Conservation (phyloP, 2,113 vertebrate species). For the Otus sunia region DNA sequence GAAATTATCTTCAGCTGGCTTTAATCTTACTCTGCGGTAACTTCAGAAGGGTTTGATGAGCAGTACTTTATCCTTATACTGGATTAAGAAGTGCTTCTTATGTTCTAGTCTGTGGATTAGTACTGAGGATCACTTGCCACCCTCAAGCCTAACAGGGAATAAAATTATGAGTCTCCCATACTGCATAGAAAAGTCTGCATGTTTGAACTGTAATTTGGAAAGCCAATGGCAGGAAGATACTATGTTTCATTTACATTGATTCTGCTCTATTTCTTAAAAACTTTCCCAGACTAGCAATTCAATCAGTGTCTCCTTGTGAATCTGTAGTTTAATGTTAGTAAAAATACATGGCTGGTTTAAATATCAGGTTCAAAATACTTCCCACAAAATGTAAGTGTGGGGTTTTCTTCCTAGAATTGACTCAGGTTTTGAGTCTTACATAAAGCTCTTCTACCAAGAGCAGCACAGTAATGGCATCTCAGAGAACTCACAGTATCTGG, state of each 20-base stretch:
- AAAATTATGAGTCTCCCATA: not conserved
- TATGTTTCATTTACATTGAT: not conserved
- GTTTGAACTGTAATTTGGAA: not conserved
- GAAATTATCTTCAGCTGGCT: constrained; percentile 22
- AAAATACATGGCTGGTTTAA: not conserved
- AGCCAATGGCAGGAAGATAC: not conserved
- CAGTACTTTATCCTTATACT: constrained; percentile 24
- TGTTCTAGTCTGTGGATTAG: constrained; percentile 18
- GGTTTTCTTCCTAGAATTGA: not conserved
- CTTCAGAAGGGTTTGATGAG: constrained; percentile 28
- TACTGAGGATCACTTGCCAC: not conserved
- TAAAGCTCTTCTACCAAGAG: not conserved
- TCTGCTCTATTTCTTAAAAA: not conserved
- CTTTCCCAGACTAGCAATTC: not conserved
- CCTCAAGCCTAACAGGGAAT: not conserved
- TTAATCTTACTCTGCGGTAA: constrained; percentile 18
- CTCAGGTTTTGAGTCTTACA: not conserved
- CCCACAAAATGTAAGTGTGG: not conserved
- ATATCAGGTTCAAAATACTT: not conserved
- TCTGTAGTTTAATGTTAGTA: not conserved
- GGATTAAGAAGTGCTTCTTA: constrained; percentile 25
- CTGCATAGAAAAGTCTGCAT: not conserved
- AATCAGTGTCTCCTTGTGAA: not conserved
- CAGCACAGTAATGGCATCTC: not conserved
- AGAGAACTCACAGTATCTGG: not conserved